Conservation (phyloP, 2,797 vertebrate species). For the Muraenolepis orangiensis region DNA sequence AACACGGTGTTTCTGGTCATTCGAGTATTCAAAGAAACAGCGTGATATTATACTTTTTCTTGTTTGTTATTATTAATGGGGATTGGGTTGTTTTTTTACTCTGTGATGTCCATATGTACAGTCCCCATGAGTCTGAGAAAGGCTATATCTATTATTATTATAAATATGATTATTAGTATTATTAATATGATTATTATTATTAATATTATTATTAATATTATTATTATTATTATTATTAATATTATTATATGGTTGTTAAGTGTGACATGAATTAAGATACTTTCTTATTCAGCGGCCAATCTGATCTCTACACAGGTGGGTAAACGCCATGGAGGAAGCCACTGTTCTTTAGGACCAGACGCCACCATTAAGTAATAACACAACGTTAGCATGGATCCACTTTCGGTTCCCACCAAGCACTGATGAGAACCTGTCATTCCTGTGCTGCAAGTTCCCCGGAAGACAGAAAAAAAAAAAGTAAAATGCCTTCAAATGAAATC, state of each 20-base stretch:
- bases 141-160: too few species aligned
- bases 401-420: not conserved
- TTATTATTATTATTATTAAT: not conserved
- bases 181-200: too few species aligned
- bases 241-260: not conserved
- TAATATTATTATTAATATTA: too few species aligned
- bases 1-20: not conserved
- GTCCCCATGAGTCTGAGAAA: too few species aligned
- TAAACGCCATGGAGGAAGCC: constrained; percentile 93
- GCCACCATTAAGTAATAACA: not conserved
- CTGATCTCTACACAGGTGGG: constrained; percentile 81
- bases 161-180: too few species aligned
- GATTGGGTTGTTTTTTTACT: too few species aligned
- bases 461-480: constrained; percentile 35
- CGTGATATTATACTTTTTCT: too few species aligned
- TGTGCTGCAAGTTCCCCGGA: constrained; percentile 22
- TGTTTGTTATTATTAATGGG: too few species aligned
- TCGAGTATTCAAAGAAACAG: too few species aligned
- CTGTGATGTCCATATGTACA: too few species aligned
- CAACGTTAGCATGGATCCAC: constrained; percentile 14
- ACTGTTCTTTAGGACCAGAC: constrained; percentile 85
- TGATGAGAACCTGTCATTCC: constrained; percentile 4
- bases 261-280: not conserved
- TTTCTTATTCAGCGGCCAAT: constrained; percentile 23
- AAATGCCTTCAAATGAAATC: not conserved